A percentile compares a stretch with the other conserved stretches of the same genome.
These are phyloP conservation scores for Galeopterus variegatus DNA, from an alignment of 2,113 vertebrate species.

Conservation along the genomic window DNA sequence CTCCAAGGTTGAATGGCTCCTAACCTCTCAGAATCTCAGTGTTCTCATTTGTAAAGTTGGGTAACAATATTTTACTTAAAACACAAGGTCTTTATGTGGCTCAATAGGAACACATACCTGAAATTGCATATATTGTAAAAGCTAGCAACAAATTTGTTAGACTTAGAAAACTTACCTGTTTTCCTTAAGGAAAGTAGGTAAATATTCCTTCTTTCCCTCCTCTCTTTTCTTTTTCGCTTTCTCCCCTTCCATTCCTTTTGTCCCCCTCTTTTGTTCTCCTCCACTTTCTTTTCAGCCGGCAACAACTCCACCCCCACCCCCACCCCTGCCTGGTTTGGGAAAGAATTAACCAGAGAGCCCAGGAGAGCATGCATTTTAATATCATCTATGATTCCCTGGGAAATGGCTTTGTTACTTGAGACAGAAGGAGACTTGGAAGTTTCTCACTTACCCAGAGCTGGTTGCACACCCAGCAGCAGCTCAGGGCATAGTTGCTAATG, in stretches of 20 bases:
- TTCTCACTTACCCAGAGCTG: not conserved
- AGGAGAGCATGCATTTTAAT: not conserved
- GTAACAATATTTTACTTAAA: conserved; percentile 41
- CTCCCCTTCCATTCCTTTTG: not conserved
- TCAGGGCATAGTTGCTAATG: not conserved
- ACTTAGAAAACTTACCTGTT: not conserved
- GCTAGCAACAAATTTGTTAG: not conserved
- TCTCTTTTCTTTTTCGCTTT: not conserved
- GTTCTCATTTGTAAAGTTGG: not conserved
- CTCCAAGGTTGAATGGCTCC: not conserved
- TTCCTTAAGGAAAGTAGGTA: not conserved
- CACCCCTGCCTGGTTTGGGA: not conserved
- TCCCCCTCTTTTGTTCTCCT: not conserved
- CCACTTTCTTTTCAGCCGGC: not conserved
- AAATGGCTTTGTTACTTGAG: conserved; percentile 48
- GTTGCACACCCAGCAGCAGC: not conserved
- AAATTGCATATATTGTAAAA: conserved; percentile 29
- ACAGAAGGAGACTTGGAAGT: not conserved
- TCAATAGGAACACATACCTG: not conserved
- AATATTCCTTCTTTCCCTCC: not conserved
- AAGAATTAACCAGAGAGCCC: not conserved
- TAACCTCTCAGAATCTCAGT: not conserved
- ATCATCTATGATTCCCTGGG: conserved; percentile 39
- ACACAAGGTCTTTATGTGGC: not conserved
- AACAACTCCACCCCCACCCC: not conserved